Percentiles rank a stretch among this genome's conserved stretches.
Conservation (phyloP, 2,797 vertebrate species). For the Darevskia mixta region DNA sequence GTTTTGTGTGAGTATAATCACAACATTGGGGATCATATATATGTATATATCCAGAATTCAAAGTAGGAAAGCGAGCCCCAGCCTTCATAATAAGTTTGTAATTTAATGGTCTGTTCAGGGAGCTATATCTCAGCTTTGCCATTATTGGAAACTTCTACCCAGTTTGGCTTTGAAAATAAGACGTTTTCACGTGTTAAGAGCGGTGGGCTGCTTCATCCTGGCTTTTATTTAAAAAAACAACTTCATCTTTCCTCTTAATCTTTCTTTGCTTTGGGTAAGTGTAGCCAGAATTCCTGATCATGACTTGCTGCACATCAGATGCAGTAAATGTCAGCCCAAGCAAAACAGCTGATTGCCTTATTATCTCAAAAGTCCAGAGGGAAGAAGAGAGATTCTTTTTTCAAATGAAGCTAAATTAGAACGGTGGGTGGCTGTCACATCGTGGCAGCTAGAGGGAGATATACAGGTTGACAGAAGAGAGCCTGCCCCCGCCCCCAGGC, state of each 20-base stretch:
- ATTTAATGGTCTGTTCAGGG: not conserved
- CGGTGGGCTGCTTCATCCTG: not conserved
- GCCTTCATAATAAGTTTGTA: accelerated
- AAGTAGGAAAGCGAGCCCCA: not conserved
- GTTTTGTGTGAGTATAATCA: not conserved
- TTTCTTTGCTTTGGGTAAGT: not conserved
- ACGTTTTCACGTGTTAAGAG: not conserved
- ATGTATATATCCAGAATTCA: not conserved
- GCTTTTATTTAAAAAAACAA: not conserved
- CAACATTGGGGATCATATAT: not conserved
- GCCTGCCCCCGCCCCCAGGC: not conserved
- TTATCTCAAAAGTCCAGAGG: slow-evolving; percentile 24
- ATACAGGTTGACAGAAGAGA: not conserved
- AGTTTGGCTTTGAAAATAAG: slow-evolving; percentile 47
- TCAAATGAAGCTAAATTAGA: slow-evolving; percentile 30
- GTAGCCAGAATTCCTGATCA: slow-evolving; percentile 6
- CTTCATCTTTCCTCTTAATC: not conserved
- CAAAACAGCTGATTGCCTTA: slow-evolving; percentile 38
- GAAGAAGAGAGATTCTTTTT: slow-evolving; percentile 1
- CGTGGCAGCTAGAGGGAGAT: not conserved
- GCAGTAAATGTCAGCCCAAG: slow-evolving; percentile 21
- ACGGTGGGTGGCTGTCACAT: slow-evolving; percentile 7
- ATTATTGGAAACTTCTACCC: slow-evolving; percentile 32
- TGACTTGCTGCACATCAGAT: slow-evolving; percentile 27
- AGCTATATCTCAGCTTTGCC: slow-evolving; percentile 18